Base-by-base conservation (phyloP, 2,888 invertebrate species). In the Flexamia atlantica region DNA sequence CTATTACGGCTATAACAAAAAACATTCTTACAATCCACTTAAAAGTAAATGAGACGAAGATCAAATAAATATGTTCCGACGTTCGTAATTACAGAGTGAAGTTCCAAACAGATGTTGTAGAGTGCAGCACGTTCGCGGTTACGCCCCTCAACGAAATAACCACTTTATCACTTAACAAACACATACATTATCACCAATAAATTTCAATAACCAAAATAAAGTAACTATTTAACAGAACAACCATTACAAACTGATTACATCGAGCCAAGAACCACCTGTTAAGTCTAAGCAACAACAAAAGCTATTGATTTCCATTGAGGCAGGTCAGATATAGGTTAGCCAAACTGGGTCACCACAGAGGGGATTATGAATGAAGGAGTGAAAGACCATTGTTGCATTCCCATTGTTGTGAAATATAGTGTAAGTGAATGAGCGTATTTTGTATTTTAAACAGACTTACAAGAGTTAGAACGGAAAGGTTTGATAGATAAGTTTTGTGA, bases 301-400 rank as follows among this genome's bases (percentile, higher is more conserved):
- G 30, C 57, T 64, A 64, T 64, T 64, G 64, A 64, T 64, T 53
- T 3, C 53, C 53, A 20, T 53, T 70, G 70, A 20, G 70, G 36
- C 14, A 70, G 70, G 70, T 70, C 40, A 40, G 40, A 36, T 70
- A 40, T 70, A 70, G 70, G 70, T 70, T 70, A 40, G 20, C 7
- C 9, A 53, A 53, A 53, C 17, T 25, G 14, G 64, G 64, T 64
- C 64, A 64, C 3, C 2, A 23, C 2, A 23, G 2, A 23, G 23
- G 53, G 53, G 53, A 5, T 53, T 20, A 53, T 10, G 53, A 20
- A 14, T 50, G 23, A 53, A 53, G 3, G 46, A 9, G n/a, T 10
- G 53, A 53, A 53, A 23, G 3, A 23, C 20, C 23, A 53, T 20
- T 5, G 17, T 50, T 4, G 50, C 40, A 40, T 40, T 40, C 40